Conservation (phyloP, 2,888 invertebrate species). For the Gymnoscelis rufifasciata region DNA sequence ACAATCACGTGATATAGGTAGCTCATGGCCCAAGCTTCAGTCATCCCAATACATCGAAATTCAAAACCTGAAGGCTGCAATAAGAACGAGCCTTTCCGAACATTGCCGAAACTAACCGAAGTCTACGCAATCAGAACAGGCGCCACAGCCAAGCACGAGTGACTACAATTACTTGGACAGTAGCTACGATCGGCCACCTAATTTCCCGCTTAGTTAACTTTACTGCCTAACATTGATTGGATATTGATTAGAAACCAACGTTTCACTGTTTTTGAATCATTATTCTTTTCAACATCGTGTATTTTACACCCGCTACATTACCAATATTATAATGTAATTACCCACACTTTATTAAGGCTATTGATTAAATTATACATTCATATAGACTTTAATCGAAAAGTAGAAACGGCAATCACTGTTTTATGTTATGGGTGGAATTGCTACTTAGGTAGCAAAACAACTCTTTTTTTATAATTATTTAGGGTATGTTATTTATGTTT, state of each 20-base stretch:
- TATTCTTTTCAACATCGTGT: slow-evolving; percentile 67
- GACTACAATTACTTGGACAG: slow-evolving; percentile 31
- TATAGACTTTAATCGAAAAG: slow-evolving; percentile 44
- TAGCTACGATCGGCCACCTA: slow-evolving; percentile 52
- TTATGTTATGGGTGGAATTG: slow-evolving; percentile 6
- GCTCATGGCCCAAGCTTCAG: too few relatives aligned
- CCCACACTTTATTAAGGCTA: slow-evolving; percentile 59
- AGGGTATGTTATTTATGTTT: too few relatives aligned
- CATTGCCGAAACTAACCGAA: neutral
- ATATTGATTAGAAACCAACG: slow-evolving; percentile 74
- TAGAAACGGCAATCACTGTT: slow-evolving; percentile 21
- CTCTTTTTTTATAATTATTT: neutral
- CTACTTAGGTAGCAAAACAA: neutral
- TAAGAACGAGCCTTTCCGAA: too few relatives aligned
- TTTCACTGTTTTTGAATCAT: slow-evolving; percentile 64
- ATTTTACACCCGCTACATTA: slow-evolving; percentile 72
- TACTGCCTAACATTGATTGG: slow-evolving; percentile 70
- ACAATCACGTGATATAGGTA: too few relatives aligned
- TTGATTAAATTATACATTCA: slow-evolving; percentile 71
- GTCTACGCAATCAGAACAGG: neutral
- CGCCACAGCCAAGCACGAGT: neutral
- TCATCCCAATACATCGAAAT: too few relatives aligned
- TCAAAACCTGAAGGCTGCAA: too few relatives aligned
- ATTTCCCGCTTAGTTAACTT: slow-evolving; percentile 78
- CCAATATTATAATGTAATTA: slow-evolving; percentile 75